A percentile compares a stretch with the other conserved stretches of the same genome.
These are phyloP conservation scores for Drosophila persimilis DNA, from an alignment of 1,140 invertebrate genomes.

Conservation along the genomic window DNA sequence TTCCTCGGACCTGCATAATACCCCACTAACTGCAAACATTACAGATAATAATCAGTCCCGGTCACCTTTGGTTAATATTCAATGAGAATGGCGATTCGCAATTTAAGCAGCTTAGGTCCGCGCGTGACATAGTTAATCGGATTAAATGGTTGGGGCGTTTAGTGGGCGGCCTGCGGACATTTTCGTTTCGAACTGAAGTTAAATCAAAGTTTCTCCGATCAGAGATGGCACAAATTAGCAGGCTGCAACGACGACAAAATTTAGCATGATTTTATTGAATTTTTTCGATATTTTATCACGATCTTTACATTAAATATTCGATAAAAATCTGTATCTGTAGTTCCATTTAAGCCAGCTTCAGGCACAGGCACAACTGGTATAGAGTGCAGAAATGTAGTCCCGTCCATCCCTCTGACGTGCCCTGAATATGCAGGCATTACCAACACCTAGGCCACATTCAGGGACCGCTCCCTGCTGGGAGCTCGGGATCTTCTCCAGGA, in stretches of 20 bases:
- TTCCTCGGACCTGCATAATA: constrained; percentile 9
- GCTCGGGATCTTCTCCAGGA: background rate
- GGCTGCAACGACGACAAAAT: too few species aligned
- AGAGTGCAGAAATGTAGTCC: too few species aligned
- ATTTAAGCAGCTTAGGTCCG: constrained; percentile 12
- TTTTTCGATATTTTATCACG: too few species aligned
- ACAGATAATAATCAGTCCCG: constrained; percentile 26
- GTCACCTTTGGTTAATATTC: constrained; percentile 18
- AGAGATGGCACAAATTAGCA: too few species aligned
- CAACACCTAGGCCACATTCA: constrained; percentile 7
- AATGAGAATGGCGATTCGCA: background rate
- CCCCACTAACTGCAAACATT: constrained; percentile 5
- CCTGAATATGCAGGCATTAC: constrained; percentile 21
- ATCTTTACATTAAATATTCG: constrained; percentile 13
- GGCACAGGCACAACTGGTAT: too few species aligned
- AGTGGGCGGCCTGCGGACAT: too few species aligned
- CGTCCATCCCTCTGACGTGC: too few species aligned
- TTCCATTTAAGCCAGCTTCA: too few species aligned
- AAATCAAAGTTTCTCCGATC: too few species aligned
- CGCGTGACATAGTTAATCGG: background rate
- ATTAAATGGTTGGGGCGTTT: background rate
- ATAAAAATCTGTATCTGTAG: constrained; percentile 6
- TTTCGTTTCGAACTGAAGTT: too few species aligned
- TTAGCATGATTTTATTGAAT: too few species aligned
- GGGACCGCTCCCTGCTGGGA: constrained; percentile 5